Base-by-base conservation (phyloP, 1,140 invertebrate genomes). In the Drosophila kohkoa region DNA sequence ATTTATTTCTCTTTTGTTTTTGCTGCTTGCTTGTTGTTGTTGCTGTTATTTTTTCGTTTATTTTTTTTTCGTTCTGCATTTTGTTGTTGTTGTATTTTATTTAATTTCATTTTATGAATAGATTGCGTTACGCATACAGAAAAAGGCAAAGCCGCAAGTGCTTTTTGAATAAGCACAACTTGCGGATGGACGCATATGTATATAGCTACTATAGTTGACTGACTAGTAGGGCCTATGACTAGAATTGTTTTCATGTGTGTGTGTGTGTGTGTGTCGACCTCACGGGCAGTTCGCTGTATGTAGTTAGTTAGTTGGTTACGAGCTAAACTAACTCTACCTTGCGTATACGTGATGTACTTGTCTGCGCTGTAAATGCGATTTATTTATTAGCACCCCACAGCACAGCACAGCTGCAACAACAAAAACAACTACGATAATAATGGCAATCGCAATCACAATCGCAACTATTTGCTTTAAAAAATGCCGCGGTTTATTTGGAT, bases 91-190 rank as follows among this genome's bases (percentile, higher is more conserved):
- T 73, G 5, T 52, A 83, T 89, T 88, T 88, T 81, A 88, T 88
- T 85, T 88, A 89, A 88, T 88, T 85, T 88, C 68, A 89, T 88
- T 88, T 88, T 88, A 88, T 89, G 85, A 88, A 88, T 88, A 88
- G 85, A 88, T 88, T 88, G 85, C 85, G 86, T 89, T 88, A 88
- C 85, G 85, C 85, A 88, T 89, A 88, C 85, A 88, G 75, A 88
- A 81, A 73, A 69, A 78, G 74, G 82, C 82, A 65, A 77, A 45
- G 63, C 28, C 64, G 54, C 64, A 66, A 67, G 49, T 78, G 66
- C 45, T 75, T 75, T 75, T 51, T 77, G 77, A 85, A 78, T 75
- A 79, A 81, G 78, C 64, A 11, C 51, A 71, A 43, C 77, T 73
- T 38, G 70, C 75, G 67, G 77, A 77, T 76, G 65, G 75, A 54